Conservation (phyloP, 23 tunicate genomes). For the Aplidium turbinatum region DNA sequence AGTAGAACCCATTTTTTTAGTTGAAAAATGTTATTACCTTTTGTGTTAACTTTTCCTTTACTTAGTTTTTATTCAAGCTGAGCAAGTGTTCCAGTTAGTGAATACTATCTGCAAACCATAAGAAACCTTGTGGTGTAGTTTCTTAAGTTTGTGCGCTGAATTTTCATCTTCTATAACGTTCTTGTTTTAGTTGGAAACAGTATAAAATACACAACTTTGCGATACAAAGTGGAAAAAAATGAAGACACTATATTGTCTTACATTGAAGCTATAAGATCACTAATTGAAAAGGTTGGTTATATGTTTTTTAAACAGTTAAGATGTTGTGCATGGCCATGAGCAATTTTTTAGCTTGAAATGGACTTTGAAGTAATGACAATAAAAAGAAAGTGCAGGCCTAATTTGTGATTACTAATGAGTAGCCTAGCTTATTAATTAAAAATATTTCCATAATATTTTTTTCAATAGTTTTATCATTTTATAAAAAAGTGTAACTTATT, state of each 20-base stretch:
- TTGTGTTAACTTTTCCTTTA: too few species aligned
- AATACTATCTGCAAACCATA: not conserved
- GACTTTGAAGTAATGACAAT: too few species aligned
- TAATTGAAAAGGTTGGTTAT: slow-evolving; percentile 41
- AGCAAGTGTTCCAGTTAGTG: not conserved
- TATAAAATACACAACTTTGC: slow-evolving; percentile 48
- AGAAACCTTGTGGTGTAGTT: not conserved
- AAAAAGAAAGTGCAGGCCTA: too few species aligned
- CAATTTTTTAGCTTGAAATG: not conserved
- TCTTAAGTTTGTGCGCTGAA: not conserved
- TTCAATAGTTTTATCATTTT: not conserved
- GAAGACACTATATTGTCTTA: slow-evolving; percentile 19
- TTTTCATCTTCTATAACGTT: not conserved
- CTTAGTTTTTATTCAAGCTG: too few species aligned
- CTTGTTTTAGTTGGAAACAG: slow-evolving; percentile 76
- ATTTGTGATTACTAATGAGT: too few species aligned
- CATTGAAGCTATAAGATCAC: slow-evolving; percentile 34
- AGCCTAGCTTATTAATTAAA: too few species aligned
- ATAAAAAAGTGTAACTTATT: not conserved
- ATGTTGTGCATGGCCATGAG: not conserved
- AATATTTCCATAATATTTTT: not conserved
- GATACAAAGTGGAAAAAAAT: slow-evolving; percentile 33
- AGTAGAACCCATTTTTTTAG: not conserved
- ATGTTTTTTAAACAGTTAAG: not conserved
- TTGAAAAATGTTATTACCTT: too few species aligned